A percentile compares a stretch with the other conserved stretches of the same genome.
These are phyloP conservation scores for Strix uralensis DNA, from an alignment of 2,113 vertebrate species.

Conservation along the genomic window DNA sequence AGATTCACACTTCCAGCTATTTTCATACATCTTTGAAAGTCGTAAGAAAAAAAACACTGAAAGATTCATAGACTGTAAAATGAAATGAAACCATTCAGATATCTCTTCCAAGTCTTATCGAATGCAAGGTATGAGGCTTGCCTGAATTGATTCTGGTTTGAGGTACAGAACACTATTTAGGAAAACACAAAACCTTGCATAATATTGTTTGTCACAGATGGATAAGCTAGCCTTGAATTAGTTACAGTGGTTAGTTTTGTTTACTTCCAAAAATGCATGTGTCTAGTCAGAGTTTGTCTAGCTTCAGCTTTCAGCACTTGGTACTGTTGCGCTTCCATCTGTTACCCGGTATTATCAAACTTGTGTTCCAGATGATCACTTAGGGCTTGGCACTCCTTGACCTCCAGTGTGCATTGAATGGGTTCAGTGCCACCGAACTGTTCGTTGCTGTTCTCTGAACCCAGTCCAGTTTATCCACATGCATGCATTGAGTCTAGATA, in stretches of 20 bases:
- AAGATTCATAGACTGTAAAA: background rate
- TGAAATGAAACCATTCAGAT: background rate
- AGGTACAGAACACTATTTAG: background rate
- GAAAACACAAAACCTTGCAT: background rate
- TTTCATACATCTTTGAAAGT: background rate
- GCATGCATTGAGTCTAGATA: accelerated
- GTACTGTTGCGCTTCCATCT: background rate
- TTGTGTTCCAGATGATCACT: background rate
- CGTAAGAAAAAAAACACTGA: background rate
- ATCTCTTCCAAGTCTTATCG: background rate
- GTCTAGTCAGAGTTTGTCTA: background rate
- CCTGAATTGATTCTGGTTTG: background rate
- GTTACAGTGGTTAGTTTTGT: constrained; percentile 6
- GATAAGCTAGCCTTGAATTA: background rate
- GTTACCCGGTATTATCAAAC: background rate
- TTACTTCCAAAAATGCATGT: background rate
- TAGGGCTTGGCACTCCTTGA: background rate
- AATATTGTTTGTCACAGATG: background rate
- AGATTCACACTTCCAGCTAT: background rate
- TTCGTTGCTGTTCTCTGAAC: background rate
- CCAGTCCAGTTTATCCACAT: background rate
- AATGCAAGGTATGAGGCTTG: background rate
- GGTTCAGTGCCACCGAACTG: background rate
- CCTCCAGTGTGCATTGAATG: background rate
- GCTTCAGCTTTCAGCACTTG: background rate